A percentile compares a stretch with the other conserved stretches of the same genome.
phyloP scores from a whole-genome alignment of 64 coral and sea anemone genomes.

The Actinia tenebrosa region DNA sequence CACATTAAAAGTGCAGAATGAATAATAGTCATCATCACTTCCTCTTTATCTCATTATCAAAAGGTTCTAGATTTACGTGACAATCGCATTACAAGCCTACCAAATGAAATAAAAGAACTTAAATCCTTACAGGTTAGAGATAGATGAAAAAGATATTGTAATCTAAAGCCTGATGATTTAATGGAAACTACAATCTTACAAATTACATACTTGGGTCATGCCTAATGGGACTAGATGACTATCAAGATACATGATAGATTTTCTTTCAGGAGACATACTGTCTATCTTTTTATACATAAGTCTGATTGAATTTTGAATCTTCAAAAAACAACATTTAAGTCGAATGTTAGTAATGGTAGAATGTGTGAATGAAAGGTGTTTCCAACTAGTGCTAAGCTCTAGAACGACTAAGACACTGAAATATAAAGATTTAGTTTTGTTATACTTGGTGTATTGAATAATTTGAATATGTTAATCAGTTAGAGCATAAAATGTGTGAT shows the following conservation, averaged over 20 bases:
- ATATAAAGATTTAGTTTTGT: too few species aligned
- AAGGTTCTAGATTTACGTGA: conserved; percentile 78
- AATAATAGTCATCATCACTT: not conserved
- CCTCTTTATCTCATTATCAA: not conserved
- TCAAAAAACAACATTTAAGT: too few species aligned
- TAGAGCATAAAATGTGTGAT: too few species aligned
- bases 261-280: not conserved
- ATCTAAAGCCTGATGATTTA: not conserved
- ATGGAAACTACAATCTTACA: not conserved
- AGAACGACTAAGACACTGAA: too few species aligned
- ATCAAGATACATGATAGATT: not conserved
- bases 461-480: too few species aligned
- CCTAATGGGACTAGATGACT: not conserved
- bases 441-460: too few species aligned
- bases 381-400: not conserved
- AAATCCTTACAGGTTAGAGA: conserved; percentile 59
- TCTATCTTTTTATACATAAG: not conserved
- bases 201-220: not conserved
- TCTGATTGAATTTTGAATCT: not conserved
- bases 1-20: not conserved
- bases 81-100: conserved; percentile 58
- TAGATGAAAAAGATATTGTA: not conserved
- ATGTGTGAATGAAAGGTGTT: too few species aligned
- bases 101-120: conserved; percentile 60
- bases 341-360: too few species aligned